phyloP scores from a whole-genome alignment of 2,113 vertebrate genomes.

The Salvelinus namaycush region DNA sequence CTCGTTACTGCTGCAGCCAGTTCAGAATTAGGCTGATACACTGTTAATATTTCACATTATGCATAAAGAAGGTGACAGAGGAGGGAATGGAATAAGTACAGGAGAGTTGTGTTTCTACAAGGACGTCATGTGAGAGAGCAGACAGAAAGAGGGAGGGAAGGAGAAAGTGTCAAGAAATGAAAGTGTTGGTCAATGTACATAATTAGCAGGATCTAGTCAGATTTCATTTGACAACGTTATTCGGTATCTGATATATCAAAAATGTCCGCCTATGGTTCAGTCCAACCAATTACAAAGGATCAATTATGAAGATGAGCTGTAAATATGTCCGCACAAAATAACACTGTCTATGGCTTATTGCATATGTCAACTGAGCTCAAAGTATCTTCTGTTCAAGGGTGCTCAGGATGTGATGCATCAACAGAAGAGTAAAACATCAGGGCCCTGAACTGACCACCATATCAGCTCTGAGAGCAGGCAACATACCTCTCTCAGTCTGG shows the following conservation, averaged over 20 bases:
- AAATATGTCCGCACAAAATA: no score
- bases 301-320: no score
- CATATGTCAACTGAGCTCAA: not conserved
- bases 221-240: no score
- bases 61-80: constrained; percentile 13
- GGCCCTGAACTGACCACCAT: not conserved
- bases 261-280: no score
- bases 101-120: constrained; percentile 14
- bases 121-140: constrained; percentile 57
- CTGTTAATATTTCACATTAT: constrained; percentile 48
- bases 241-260: no score
- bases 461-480: not conserved
- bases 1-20: constrained; percentile 47
- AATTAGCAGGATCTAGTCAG: no score
- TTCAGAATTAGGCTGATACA: constrained; percentile 27
- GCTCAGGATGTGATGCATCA: no score
- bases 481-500: not conserved
- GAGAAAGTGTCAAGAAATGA: not conserved
- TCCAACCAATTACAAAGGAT: no score
- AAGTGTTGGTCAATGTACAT: no score
- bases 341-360: not conserved
- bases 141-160: constrained; percentile 70
- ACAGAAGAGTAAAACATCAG: not conserved
- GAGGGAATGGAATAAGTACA: not conserved
- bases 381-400: not conserved